Evolutionary conservation across 2,113 vertebrate species (phyloP), one percentile per base, ranked within the genome.

Genomic region (Regulus satrapa): DNA sequence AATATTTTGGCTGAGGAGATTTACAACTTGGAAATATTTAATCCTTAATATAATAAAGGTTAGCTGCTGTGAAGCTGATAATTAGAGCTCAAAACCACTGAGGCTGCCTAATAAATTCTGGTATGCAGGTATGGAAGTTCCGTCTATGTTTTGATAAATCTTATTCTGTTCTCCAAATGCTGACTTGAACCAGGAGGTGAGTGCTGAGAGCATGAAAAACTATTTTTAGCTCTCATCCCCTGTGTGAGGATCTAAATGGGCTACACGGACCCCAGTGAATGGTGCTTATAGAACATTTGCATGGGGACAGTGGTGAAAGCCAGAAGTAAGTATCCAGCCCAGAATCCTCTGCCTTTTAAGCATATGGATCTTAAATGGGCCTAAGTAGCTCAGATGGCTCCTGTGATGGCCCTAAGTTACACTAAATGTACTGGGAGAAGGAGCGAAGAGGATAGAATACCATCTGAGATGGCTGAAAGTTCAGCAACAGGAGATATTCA

Each of bases 1-100:
- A 94, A 91, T 67, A 56, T 59, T 96, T 92, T 89, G 46, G 24
- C 78, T 88, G 58, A 81, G 66, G 28, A 66, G 83, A 68, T 92
- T 96, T 96, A 87, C 67, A 79, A 77, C 36, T 84, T 83, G 85
- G 75, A 93, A 93, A 92, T 87, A 72, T 55, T 85, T 78, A 93
- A 63, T 75, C 88, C 80, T 72, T 79, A 77, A 72, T 68, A 74
- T 94, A 97, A 84, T 72, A 94, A 89, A 89, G 45, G 29, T 51
- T 88, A 72, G 46, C 46, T 49, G 52, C 48, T 81, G 29, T 58
- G 67, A 83, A 93, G 45, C 38, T 80, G 54, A 69, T 85, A 72
- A 85, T 73, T 73, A 82, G 41, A 82, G 58, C n/a, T 72, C 69
- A 87, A 74, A 89, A 87, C 54, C 14, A 73, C 21, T 69, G 48